phyloP scores from a whole-genome alignment of 2,888 invertebrate species.

The Minunthozetes semirufus region DNA sequence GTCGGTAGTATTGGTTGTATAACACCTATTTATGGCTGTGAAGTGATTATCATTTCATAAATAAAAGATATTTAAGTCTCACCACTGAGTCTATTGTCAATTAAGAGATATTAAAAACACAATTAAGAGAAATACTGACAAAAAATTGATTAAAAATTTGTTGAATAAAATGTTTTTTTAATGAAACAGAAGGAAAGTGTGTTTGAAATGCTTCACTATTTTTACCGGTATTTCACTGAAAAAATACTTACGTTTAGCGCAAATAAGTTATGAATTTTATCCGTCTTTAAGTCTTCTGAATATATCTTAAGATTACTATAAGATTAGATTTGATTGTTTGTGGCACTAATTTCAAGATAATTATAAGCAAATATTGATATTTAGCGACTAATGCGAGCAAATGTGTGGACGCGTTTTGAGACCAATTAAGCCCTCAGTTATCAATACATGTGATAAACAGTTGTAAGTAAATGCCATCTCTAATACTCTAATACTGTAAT shows the following conservation, averaged over 20 bases:
- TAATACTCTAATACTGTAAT: not conserved
- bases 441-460: not conserved
- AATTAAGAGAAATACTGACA: not conserved
- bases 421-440: not conserved
- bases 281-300: not conserved
- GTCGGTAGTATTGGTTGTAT: no score
- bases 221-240: not conserved
- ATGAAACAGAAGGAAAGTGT: not conserved
- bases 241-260: not conserved
- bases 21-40: no score
- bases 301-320: not conserved
- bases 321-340: not conserved
- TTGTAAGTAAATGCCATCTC: not conserved
- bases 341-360: not conserved
- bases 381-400: not conserved
- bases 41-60: not conserved
- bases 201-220: not conserved
- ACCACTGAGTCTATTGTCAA: not conserved
- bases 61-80: not conserved
- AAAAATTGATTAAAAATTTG: no score
- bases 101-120: not conserved
- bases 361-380: constrained; percentile 10
- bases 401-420: not conserved
- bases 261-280: not conserved
- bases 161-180: not conserved